Evolutionary conservation across 2,888 invertebrate genomes (phyloP).

Genomic region (Apomyelois bistriatella): DNA sequence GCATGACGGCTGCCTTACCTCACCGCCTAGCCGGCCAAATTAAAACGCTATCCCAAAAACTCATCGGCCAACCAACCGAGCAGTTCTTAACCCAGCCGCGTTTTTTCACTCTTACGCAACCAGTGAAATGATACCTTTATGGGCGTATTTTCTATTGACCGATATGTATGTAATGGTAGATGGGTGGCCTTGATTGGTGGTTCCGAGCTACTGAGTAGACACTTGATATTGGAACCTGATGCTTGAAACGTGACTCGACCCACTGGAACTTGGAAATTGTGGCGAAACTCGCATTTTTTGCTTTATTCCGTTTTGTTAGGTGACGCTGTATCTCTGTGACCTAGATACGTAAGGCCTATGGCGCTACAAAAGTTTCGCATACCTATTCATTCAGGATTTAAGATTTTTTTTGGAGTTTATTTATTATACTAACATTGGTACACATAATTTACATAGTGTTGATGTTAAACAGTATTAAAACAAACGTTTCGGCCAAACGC

Average conservation of each 20-base stretch:
- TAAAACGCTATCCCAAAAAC: background rate
- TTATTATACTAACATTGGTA: no score
- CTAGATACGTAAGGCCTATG: no score
- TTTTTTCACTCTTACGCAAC: slow-evolving; percentile 8
- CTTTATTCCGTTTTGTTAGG: no score
- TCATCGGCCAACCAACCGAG: background rate
- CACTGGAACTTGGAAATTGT: background rate
- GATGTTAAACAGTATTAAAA: no score
- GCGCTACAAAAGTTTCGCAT: no score
- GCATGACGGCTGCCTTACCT: slow-evolving; percentile 58
- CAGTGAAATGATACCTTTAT: slow-evolving; percentile 4
- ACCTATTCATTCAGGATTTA: no score
- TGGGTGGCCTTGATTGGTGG: slow-evolving; percentile 10
- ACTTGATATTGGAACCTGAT: background rate
- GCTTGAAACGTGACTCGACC: background rate
- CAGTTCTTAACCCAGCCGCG: background rate
- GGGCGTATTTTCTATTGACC: slow-evolving; percentile 10
- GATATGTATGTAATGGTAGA: slow-evolving; percentile 6
- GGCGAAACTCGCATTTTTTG: background rate
- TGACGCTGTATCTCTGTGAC: no score
- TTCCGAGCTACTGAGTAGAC: slow-evolving; percentile 5
- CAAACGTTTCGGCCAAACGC: no score
- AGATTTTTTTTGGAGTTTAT: no score
- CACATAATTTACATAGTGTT: no score
- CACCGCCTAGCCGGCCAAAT: slow-evolving; percentile 17